Evolutionary conservation across 2,797 vertebrate genomes (phyloP), one percentile per base, ranked within the genome.

Genomic region (Sternarchorhynchus goeldii): DNA sequence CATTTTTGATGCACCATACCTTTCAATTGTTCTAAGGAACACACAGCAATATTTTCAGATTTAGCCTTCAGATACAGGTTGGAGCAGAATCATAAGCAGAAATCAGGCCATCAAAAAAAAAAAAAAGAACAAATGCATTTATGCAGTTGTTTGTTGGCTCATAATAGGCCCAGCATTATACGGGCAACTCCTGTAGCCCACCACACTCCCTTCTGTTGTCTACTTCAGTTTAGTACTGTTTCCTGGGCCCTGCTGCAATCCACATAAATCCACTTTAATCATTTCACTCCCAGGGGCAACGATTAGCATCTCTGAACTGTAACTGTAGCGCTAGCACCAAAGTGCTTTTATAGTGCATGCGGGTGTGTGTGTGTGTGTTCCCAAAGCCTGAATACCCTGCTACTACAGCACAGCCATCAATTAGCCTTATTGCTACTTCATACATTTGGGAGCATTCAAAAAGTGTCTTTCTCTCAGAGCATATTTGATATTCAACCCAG

Each of bases 271-370:
- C 69, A 73, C 74, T 77, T 65, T 73, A 69, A 50, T 80, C 73
- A 55, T 73, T 57, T 73, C 71, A 55, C 29, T 83, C 81, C 71
- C 74, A 21, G 56, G 71, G 76, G 73, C 74, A 39, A 69, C 75
- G 73, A 84, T 81, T 81, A 81, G 68, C 77, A 79, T 74, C 80
- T 79, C 56, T 81, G 76, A 79, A 73, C 79, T 78, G 45, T 76
- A 78, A 76, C 79, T 76, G 62, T n/a, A 66, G 31, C 31, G 31
- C 55, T 65, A 14, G 32, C 20, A 60, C 39, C 53, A 57, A 36
- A 57, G 64, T 31, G 18, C 34, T 76, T 75, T 62, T 63, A 70
- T 58, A 31, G 7, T 29, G 25, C 56, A 65, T 16, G 58, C 53
- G 58, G 74, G 58, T 73, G 57, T 77, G 76, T 56, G 65, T 74